Conservation (phyloP, 2,888 invertebrate species). For the Synergus laeviventris region DNA sequence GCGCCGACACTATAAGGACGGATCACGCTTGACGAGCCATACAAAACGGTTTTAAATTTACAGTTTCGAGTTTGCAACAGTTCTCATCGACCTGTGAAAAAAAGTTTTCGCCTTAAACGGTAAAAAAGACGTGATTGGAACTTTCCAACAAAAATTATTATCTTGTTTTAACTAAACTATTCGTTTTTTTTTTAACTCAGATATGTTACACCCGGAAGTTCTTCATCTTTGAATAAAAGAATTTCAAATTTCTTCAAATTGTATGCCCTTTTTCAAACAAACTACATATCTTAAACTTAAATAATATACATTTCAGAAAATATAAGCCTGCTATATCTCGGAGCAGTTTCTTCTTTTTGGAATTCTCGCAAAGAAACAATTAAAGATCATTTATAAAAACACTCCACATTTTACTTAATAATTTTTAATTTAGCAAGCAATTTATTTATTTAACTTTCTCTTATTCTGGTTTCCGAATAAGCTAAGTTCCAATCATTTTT, state of each 20-base stretch:
- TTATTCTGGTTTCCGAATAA: not conserved
- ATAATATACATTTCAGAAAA: too few relatives aligned
- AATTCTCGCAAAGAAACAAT: too few relatives aligned
- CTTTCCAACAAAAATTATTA: not conserved
- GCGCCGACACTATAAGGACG: conserved; percentile 57
- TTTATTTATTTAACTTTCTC: not conserved
- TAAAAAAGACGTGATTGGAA: not conserved
- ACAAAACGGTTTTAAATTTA: conserved; percentile 16
- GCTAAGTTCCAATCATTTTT: not conserved
- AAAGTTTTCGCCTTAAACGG: not conserved
- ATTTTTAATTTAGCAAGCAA: not conserved
- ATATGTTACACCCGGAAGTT: not conserved
- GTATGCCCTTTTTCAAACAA: not conserved
- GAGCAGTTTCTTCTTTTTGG: too few relatives aligned
- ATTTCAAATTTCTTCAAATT: not conserved
- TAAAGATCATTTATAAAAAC: too few relatives aligned
- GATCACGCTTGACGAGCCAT: conserved; percentile 48
- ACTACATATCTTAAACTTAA: too few relatives aligned
- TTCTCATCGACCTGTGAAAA: not conserved
- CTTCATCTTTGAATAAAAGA: not conserved
- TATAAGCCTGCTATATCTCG: too few relatives aligned
- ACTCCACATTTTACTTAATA: not conserved
- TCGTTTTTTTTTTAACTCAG: not conserved
- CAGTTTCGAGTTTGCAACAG: not conserved
- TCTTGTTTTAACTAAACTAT: not conserved